Base-by-base conservation (phyloP, 2,888 invertebrate genomes). In the Heliconius aoede region DNA sequence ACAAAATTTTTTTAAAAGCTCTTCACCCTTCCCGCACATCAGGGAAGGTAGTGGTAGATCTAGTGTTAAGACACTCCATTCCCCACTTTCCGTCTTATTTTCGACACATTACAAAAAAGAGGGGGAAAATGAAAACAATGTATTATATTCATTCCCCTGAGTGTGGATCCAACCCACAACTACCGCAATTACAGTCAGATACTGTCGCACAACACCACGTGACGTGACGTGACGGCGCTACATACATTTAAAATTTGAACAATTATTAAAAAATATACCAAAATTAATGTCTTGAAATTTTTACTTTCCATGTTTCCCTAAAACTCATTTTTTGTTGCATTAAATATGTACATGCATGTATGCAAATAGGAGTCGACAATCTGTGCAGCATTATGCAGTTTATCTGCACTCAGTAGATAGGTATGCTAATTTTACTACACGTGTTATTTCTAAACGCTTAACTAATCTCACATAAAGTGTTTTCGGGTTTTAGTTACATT, bases 341-440 rank as follows among this genome's bases (percentile, higher is more conserved):
- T 24, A 36, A 64, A 64, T 64, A 32, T 64, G n/a, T 58, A 15
- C 1, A 64, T 64, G n/a, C 24, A 32, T 36, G 4, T 68, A 69
- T 69, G 68, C 51, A 30, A 69, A 69, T 69, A 51, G 21, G n/a
- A 26, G 30, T 21, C 21, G n/a, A 51, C 21, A 68, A 51, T 78
- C 75, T 79, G 64, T 76, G 75, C 75, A 74, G 78, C 75, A 76
- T 74, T 75, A 21, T 75, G 79, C 73, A 74, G 76, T 75, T 80
- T 79, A 80, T 80, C 79, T 78, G 60, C 51, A 74, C 74, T 79
- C 73, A 62, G 79, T 68, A 79, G 80, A 79, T 80, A 79, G 78
- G 60, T 58, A 80, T 80, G 79, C 75, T 77, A 80, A 80, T 80
- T 76, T 74, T 69, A 72, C 64, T 46, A 64, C 72, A 74, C 76